Conservation (phyloP, 2,888 invertebrate species). For the Calephelis perditalis region DNA sequence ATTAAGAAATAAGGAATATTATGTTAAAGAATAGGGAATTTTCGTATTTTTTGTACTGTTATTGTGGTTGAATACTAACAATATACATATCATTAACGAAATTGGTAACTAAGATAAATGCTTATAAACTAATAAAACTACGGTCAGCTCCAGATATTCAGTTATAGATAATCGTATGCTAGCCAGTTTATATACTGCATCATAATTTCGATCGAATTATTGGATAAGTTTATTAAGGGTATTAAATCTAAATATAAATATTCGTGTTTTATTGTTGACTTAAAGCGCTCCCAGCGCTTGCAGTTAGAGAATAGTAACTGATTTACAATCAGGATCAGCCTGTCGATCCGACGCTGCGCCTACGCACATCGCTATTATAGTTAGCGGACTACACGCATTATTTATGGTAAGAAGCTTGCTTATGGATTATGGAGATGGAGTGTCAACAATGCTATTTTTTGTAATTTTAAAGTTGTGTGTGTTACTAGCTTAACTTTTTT, state of each 20-base stretch:
- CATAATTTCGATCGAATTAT: conserved; percentile 3
- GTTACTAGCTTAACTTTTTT: background rate
- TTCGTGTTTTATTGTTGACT: conserved; percentile 15
- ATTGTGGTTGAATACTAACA: too few species aligned
- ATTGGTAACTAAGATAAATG: too few species aligned
- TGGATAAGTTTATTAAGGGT: conserved; percentile 10
- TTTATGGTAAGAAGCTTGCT: conserved; percentile 76
- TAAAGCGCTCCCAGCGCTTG: conserved; percentile 34
- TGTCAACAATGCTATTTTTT: conserved; percentile 62
- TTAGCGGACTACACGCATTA: conserved; percentile 71
- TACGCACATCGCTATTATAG: conserved; percentile 66
- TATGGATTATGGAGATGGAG: conserved; percentile 69
- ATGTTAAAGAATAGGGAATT: too few species aligned
- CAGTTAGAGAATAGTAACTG: conserved; percentile 38
- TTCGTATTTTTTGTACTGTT: too few species aligned
- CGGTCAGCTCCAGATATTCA: too few species aligned
- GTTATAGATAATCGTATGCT: too few species aligned
- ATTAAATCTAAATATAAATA: conserved; percentile 17
- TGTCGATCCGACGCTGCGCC: conserved; percentile 70
- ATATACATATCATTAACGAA: too few species aligned
- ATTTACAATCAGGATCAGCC: conserved; percentile 73
- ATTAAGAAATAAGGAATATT: too few species aligned
- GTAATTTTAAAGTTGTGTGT: conserved; percentile 18
- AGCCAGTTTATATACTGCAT: background rate
- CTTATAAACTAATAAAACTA: too few species aligned